Percentiles rank a stretch among this genome's conserved stretches.
Evolutionary conservation across 2,888 invertebrate genomes (phyloP).

Genomic region (Uropetala carovei): DNA sequence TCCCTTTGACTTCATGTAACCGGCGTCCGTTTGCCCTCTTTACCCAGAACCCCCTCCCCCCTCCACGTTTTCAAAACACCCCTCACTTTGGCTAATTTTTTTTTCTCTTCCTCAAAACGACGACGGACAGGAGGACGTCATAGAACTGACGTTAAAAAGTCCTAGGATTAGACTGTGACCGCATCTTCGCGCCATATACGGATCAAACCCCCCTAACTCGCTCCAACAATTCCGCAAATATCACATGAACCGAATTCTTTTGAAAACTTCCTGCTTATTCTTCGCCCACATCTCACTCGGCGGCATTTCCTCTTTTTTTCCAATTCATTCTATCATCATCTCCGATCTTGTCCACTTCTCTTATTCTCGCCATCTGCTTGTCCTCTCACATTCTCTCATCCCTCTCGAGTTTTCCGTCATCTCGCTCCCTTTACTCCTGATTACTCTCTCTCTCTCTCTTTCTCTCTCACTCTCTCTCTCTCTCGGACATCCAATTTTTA

Average conservation of each 20-base stretch:
- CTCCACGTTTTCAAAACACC: background rate
- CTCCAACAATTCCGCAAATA: conserved; percentile 6
- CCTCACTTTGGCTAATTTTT: background rate
- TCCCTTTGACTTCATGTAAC: background rate
- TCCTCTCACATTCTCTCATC: background rate
- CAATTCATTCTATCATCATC: too few relatives aligned
- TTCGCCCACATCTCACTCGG: too few relatives aligned
- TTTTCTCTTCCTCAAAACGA: background rate
- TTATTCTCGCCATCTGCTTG: too few relatives aligned
- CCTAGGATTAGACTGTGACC: background rate
- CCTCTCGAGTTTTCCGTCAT: background rate
- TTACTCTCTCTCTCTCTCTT: background rate
- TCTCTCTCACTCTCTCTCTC: background rate
- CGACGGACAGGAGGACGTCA: too few relatives aligned
- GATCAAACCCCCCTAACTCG: background rate
- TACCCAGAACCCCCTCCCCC: background rate
- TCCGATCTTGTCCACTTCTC: too few relatives aligned
- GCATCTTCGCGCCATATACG: background rate
- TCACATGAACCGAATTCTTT: background rate
- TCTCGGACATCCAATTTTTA: background rate
- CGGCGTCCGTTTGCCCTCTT: background rate
- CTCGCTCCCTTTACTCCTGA: background rate
- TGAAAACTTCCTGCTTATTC: too few relatives aligned
- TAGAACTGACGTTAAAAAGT: background rate
- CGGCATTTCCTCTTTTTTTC: too few relatives aligned